Percentiles rank a stretch among this genome's conserved stretches.
Conservation (phyloP, 23 tunicate species). For the Phallusia fumigata region DNA sequence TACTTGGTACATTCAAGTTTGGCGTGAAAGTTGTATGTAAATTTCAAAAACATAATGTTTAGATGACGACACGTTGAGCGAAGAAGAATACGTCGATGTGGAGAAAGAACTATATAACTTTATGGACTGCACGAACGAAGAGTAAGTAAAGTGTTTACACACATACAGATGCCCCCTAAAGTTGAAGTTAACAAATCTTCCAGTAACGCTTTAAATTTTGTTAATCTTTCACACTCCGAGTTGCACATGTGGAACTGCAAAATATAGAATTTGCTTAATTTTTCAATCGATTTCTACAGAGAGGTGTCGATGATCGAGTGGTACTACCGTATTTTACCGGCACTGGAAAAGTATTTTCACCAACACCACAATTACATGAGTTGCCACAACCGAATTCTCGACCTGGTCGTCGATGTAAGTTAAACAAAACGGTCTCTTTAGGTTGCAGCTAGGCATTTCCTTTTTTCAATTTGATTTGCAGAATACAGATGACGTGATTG, state of each 20-base stretch:
- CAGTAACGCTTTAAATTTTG: too few relatives aligned
- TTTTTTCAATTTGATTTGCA: neutral
- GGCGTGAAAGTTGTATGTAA: too few relatives aligned
- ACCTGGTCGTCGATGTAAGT: conserved; percentile 75
- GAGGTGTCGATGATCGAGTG: conserved; percentile 25
- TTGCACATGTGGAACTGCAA: too few relatives aligned
- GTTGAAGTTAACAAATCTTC: too few relatives aligned
- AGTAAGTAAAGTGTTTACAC: conserved; percentile 38
- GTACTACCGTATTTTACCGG: conserved; percentile 67
- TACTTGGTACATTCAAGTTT: too few relatives aligned
- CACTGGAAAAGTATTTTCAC: conserved; percentile 64
- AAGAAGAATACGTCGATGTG: conserved; percentile 53
- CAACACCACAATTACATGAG: conserved; percentile 37
- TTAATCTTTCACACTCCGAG: too few relatives aligned
- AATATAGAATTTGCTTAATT: too few relatives aligned
- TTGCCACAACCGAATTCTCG: conserved; percentile 63
- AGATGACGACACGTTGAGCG: conserved; percentile 31
- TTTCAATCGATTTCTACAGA: too few relatives aligned
- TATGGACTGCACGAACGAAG: conserved; percentile 38
- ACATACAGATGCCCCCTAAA: too few relatives aligned
- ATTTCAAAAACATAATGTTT: too few relatives aligned
- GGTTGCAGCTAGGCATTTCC: neutral
- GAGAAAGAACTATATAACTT: conserved; percentile 39
- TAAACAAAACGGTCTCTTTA: neutral
- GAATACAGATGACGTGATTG: conserved; percentile 58